Evolutionary conservation across 2,113 vertebrate species (phyloP).

Genomic region (Ranitomeya variabilis): DNA sequence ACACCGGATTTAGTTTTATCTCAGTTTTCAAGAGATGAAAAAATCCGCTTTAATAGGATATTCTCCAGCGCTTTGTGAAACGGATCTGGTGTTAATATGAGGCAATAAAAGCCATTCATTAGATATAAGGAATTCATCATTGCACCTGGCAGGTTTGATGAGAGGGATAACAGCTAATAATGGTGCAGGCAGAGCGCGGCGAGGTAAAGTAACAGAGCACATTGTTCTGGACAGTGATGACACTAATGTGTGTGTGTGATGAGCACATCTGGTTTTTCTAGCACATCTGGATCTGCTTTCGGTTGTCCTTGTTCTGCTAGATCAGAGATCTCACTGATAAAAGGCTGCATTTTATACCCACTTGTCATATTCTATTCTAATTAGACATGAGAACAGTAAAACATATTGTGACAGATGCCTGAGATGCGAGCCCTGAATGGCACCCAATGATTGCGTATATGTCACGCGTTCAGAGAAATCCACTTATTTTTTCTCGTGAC

Average conservation of each 20-base stretch:
- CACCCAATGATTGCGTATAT: neutral
- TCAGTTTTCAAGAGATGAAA: conserved; percentile 30
- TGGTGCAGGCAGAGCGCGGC: neutral
- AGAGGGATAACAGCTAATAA: conserved; percentile 51
- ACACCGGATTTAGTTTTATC: conserved; percentile 32
- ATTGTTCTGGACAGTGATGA: conserved; percentile 36
- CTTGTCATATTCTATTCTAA: neutral
- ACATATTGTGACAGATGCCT: neutral
- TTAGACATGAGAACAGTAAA: neutral
- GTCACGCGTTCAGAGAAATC: neutral
- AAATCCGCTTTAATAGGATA: conserved; percentile 39
- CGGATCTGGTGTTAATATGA: conserved; percentile 56
- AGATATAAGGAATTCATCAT: conserved; percentile 45
- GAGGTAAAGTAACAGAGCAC: neutral
- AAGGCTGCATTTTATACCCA: conserved; percentile 66
- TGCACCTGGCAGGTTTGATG: conserved; percentile 55
- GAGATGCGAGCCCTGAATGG: neutral
- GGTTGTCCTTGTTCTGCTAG: conserved; percentile 72
- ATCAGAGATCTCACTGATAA: conserved; percentile 76
- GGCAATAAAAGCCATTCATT: conserved; percentile 51
- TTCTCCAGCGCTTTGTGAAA: conserved; percentile 44
- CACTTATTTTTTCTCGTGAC: no score
- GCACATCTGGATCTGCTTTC: conserved; percentile 76
- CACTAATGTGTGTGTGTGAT: conserved; percentile 26
- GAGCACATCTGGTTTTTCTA: conserved; percentile 74